Conservation (phyloP, 2,797 vertebrate genomes). For the Morus bassanus region DNA sequence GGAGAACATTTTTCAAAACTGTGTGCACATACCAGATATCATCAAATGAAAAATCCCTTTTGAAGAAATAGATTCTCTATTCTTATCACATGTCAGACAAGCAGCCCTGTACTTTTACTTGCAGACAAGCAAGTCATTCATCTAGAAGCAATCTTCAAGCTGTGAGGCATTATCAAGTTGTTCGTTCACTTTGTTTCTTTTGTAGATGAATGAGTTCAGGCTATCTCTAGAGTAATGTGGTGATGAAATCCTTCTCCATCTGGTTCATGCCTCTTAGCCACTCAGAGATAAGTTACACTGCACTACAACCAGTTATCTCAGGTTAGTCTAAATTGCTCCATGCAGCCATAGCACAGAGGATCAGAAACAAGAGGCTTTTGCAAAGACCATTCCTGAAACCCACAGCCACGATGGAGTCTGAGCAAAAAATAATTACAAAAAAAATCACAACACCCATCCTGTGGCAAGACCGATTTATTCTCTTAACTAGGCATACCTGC, state of each 20-base stretch:
- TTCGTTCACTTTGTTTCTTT: slow-evolving; percentile 8
- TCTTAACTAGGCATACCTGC: not conserved
- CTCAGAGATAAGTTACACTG: not conserved
- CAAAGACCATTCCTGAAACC: not conserved
- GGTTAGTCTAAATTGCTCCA: not conserved
- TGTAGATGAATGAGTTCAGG: not conserved
- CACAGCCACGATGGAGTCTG: not conserved
- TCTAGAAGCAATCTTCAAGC: not conserved
- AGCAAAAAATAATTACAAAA: not conserved
- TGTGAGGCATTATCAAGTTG: not conserved
- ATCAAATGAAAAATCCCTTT: not conserved
- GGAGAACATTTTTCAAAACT: not conserved
- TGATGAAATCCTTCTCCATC: not conserved
- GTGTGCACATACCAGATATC: not conserved
- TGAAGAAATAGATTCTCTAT: not conserved
- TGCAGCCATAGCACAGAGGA: not conserved
- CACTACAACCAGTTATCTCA: not conserved
- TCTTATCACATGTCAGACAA: not conserved
- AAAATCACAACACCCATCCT: not conserved
- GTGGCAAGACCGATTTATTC: not conserved
- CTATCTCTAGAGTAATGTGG: not conserved
- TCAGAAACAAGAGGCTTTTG: not conserved
- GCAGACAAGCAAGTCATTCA: slow-evolving; percentile 12
- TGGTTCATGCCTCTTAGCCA: not conserved
- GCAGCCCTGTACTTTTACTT: not conserved